phyloP scores from a whole-genome alignment of 2,888 invertebrate genomes.

The Synanthedon formicaeformis region DNA sequence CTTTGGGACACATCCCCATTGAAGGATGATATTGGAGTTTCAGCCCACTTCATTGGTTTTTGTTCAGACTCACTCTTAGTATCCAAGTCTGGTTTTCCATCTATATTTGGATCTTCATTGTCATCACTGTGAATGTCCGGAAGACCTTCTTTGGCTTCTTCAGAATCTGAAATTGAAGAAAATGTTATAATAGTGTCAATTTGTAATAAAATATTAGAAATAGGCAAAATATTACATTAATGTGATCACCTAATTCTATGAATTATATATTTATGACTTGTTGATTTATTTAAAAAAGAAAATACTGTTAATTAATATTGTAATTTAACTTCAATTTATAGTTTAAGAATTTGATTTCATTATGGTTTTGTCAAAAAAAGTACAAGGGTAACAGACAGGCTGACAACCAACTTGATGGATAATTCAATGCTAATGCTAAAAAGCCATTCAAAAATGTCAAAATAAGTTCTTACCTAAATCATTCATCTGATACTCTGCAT shows the following conservation, averaged over 20 bases:
- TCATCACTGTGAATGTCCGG: conserved; percentile 20
- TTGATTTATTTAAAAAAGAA: too few relatives aligned
- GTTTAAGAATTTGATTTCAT: too few relatives aligned
- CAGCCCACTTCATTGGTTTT: neutral
- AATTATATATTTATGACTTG: too few relatives aligned
- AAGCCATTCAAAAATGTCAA: too few relatives aligned
- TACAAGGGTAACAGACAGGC: too few relatives aligned
- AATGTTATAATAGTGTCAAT: neutral
- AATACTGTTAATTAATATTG: too few relatives aligned
- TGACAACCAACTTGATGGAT: too few relatives aligned
- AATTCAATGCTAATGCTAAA: too few relatives aligned
- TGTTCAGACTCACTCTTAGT: conserved; percentile 7
- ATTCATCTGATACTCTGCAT: too few relatives aligned
- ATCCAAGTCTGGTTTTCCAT: conserved; percentile 11
- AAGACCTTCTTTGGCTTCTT: conserved; percentile 25
- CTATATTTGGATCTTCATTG: conserved; percentile 18
- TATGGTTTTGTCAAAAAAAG: too few relatives aligned
- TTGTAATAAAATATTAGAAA: neutral
- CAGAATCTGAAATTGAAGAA: conserved; percentile 25
- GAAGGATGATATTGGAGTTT: conserved; percentile 4
- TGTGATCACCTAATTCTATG: neutral
- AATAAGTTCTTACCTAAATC: too few relatives aligned
- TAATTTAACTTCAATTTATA: too few relatives aligned
- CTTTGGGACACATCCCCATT: conserved; percentile 15
- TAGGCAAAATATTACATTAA: neutral